These are phyloP conservation scores for Myotis brandtii DNA, from an alignment of 2,113 vertebrate species.

Conservation along the genomic window DNA sequence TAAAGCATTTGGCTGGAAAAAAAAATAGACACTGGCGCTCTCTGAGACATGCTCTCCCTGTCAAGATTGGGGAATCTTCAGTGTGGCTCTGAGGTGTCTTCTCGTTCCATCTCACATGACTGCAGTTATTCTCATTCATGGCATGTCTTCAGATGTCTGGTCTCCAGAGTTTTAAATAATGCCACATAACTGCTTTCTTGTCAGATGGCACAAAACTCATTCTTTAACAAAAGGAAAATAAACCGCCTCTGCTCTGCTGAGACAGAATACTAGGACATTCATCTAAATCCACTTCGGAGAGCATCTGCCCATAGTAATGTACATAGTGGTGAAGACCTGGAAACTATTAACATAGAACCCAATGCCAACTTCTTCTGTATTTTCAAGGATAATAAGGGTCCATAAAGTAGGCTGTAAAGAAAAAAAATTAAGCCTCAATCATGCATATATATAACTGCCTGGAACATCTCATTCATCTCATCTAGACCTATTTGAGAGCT, in stretches of 20 bases:
- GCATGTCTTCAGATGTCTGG: not conserved
- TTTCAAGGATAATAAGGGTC: not conserved
- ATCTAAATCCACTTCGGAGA: not conserved
- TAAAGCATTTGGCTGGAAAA: not conserved
- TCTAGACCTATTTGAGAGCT: not conserved
- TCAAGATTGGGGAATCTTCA: not conserved
- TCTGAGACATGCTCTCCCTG: not conserved
- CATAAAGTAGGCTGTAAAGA: not conserved
- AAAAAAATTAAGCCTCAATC: not conserved
- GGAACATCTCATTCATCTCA: not conserved
- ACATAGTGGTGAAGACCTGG: not conserved
- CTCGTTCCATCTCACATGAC: not conserved
- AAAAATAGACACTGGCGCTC: not conserved
- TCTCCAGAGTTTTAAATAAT: constrained; percentile 41
- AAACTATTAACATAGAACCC: not conserved
- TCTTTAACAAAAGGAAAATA: constrained; percentile 38
- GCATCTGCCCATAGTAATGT: not conserved
- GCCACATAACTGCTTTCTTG: not conserved
- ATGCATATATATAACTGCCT: not conserved
- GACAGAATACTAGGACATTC: not conserved
- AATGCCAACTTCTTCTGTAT: not conserved
- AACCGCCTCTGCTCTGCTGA: not conserved
- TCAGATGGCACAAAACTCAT: constrained; percentile 43
- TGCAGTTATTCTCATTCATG: not conserved
- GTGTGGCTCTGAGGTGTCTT: not conserved